phyloP scores from a whole-genome alignment of 2,797 vertebrate genomes.

The Limosa lapponica region DNA sequence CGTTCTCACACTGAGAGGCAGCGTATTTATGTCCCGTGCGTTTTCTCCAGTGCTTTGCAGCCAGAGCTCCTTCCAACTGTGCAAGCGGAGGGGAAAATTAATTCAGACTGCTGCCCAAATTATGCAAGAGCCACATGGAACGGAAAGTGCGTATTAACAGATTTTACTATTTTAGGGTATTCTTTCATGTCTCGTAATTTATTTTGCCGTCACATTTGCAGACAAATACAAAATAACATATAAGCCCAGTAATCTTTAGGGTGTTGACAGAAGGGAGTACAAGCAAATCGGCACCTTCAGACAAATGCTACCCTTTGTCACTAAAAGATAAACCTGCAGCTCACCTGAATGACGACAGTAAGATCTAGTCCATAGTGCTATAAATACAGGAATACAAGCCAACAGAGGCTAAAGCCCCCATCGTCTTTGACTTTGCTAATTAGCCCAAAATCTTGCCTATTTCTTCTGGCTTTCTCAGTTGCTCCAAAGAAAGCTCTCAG shows the following conservation, averaged over 20 bases:
- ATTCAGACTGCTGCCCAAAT: conserved; percentile 28
- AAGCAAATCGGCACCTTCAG: not conserved
- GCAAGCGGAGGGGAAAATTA: conserved; percentile 29
- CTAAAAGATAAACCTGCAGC: not conserved
- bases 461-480: not conserved
- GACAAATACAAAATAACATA: conserved; percentile 22
- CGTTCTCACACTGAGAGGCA: not conserved
- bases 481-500: not conserved
- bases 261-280: not conserved
- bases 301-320: not conserved
- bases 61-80: conserved; percentile 4
- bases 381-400: not conserved
- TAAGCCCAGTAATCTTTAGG: not conserved
- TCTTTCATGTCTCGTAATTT: conserved; percentile 11
- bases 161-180: conserved; percentile 44
- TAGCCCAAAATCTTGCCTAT: not conserved
- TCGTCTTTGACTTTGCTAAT: not conserved
- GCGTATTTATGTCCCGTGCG: not conserved
- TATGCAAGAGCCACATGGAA: conserved; percentile 21
- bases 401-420: not conserved
- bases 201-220: conserved; percentile 24
- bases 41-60: conserved; percentile 17
- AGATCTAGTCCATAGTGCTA: not conserved
- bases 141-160: conserved; percentile 10
- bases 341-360: not conserved